Evolutionary conservation across 2,888 invertebrate species (phyloP).

Genomic region (Monoplex corrugatus): DNA sequence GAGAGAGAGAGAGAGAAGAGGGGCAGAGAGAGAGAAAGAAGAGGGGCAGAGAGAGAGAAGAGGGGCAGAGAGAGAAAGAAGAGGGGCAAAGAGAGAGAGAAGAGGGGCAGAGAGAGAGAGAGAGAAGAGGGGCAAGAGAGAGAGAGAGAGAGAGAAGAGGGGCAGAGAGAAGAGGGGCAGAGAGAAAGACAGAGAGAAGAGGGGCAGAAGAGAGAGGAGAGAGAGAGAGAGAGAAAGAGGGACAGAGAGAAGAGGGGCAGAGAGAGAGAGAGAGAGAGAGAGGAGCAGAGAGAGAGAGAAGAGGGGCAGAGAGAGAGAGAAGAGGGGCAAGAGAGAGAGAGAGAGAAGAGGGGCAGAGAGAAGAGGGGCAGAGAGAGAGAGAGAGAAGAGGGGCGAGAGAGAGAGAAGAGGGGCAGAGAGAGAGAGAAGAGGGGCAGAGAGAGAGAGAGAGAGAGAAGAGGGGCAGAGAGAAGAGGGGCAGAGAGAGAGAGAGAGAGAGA

Average conservation of each 20-base stretch:
- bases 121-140: background rate
- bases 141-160: background rate
- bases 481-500: background rate
- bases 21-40: background rate
- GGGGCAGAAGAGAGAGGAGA: background rate
- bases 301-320: background rate
- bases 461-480: background rate
- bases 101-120: background rate
- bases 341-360: background rate
- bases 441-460: conserved; percentile 2
- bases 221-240: background rate
- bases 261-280: background rate
- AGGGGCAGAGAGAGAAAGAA: background rate
- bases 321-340: background rate
- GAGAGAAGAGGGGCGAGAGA: background rate
- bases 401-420: no score
- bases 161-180: background rate
- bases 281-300: background rate
- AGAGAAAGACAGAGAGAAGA: background rate
- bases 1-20: background rate
- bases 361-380: background rate
- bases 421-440: background rate
- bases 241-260: background rate
- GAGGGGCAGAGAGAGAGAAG: background rate
- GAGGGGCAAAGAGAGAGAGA: background rate